Evolutionary conservation across 2,797 vertebrate species (phyloP).

Genomic region (Myotis planiceps): DNA sequence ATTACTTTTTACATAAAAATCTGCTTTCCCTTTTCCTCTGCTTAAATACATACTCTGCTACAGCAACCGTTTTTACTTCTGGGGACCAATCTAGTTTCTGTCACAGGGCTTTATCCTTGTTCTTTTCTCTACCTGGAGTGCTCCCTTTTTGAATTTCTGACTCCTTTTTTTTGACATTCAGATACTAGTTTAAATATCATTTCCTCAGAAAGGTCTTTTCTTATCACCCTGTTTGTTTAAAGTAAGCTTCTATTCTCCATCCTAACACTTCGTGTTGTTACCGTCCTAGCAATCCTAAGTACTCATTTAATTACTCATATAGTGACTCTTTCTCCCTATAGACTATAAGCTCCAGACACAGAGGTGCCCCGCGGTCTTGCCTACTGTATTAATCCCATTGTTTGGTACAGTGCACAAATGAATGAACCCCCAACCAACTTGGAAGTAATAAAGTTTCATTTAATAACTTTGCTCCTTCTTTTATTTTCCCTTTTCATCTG

Average conservation of each 20-base stretch:
- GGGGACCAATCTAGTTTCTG: not conserved
- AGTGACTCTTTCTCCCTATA: not conserved
- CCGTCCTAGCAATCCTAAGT: not conserved
- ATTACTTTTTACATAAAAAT: not conserved
- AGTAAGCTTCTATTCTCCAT: not conserved
- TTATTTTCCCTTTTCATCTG: slow-evolving; percentile 11
- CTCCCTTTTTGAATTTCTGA: not conserved
- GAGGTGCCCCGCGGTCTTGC: not conserved
- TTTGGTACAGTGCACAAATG: not conserved
- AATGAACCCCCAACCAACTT: not conserved
- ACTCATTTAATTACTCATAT: not conserved
- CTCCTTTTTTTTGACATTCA: not conserved
- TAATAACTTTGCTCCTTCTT: not conserved
- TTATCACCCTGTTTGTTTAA: not conserved
- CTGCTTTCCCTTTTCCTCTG: not conserved
- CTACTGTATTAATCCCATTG: not conserved
- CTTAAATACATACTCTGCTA: not conserved
- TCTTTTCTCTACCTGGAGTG: not conserved
- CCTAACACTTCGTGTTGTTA: not conserved
- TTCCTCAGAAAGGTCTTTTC: not conserved
- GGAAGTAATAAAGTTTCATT: not conserved
- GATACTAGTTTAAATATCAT: not conserved
- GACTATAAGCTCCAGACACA: not conserved
- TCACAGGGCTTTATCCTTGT: not conserved
- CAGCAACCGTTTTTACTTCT: not conserved